Conservation (phyloP, 2,888 invertebrate genomes). For the Agonopterix arenella region DNA sequence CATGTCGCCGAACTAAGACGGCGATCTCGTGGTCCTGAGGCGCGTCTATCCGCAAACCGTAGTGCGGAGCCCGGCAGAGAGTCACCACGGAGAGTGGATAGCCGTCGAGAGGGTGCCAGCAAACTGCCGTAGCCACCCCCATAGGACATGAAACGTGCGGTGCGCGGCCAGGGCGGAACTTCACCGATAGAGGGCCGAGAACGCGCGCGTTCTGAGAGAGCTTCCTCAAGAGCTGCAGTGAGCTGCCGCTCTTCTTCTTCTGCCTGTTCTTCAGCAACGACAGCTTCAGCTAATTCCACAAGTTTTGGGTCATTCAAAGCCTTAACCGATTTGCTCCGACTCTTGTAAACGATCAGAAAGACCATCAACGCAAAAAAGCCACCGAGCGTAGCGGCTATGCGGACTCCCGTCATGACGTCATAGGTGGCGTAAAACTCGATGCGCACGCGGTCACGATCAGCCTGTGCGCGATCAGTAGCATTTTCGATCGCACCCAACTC, state of each 20-base stretch:
- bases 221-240: conserved; percentile 84
- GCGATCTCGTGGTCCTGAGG: conserved; percentile 70
- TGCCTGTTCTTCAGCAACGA: conserved; percentile 81
- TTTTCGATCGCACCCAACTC: conserved; percentile 50
- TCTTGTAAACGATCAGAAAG: conserved; percentile 93
- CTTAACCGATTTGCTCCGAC: conserved; percentile 86
- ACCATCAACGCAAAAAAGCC: conserved; percentile 95
- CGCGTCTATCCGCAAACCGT: conserved; percentile 69
- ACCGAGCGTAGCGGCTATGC: conserved; percentile 93
- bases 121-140: conserved; percentile 84
- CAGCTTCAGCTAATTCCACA: conserved; percentile 87
- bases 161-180: conserved; percentile 75
- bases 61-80: conserved; percentile 78
- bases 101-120: conserved; percentile 82
- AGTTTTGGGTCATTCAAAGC: conserved; percentile 87
- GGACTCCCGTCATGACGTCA: conserved; percentile 95
- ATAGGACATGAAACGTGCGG: conserved; percentile 63
- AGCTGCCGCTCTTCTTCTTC: conserved; percentile 85
- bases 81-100: conserved; percentile 74
- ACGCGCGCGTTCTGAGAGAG: conserved; percentile 64
- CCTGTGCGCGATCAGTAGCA: conserved; percentile 51
- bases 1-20: conserved; percentile 89
- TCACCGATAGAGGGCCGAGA: conserved; percentile 81
- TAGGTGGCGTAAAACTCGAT: conserved; percentile 92
- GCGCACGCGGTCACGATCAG: conserved; percentile 82